A percentile compares a stretch with the other conserved stretches of the same genome.
phyloP scores from a whole-genome alignment of 1,140 invertebrate genomes.

The Drosophila suzukii region DNA sequence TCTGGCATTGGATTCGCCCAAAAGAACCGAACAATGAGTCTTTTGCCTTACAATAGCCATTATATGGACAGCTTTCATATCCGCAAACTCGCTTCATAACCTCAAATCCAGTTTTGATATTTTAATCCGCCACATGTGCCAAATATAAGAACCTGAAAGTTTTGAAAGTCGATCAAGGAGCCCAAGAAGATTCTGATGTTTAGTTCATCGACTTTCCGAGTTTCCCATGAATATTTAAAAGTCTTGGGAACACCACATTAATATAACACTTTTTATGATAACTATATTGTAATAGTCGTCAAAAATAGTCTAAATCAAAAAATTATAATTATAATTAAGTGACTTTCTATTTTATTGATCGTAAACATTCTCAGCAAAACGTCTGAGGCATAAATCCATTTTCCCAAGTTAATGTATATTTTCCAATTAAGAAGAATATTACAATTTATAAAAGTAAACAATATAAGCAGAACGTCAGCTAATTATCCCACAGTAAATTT shows the following conservation, averaged over 20 bases:
- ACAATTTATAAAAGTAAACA: background rate
- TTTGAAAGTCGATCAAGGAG: conserved; percentile 17
- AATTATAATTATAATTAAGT: too few species aligned
- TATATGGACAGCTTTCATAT: conserved; percentile 31
- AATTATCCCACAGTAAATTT: background rate
- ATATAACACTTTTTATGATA: too few species aligned
- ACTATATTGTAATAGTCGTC: too few species aligned
- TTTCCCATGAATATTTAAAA: too few species aligned
- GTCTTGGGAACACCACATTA: too few species aligned
- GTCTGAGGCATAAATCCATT: too few species aligned
- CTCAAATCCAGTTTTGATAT: conserved; percentile 44
- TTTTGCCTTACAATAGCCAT: conserved; percentile 41
- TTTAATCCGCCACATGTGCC: conserved; percentile 39
- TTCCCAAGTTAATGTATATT: background rate
- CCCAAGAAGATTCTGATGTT: background rate
- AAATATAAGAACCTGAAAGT: conserved; percentile 34
- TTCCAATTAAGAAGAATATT: background rate
- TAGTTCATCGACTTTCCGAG: background rate
- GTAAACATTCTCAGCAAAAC: too few species aligned
- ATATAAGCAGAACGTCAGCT: background rate
- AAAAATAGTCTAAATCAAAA: too few species aligned
- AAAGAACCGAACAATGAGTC: conserved; percentile 34
- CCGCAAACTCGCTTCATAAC: conserved; percentile 33
- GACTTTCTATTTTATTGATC: too few species aligned
- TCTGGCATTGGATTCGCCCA: conserved; percentile 14